These are phyloP conservation scores for Tretioscincus oriximinensis DNA, from an alignment of 2,113 vertebrate genomes.

Conservation along the genomic window DNA sequence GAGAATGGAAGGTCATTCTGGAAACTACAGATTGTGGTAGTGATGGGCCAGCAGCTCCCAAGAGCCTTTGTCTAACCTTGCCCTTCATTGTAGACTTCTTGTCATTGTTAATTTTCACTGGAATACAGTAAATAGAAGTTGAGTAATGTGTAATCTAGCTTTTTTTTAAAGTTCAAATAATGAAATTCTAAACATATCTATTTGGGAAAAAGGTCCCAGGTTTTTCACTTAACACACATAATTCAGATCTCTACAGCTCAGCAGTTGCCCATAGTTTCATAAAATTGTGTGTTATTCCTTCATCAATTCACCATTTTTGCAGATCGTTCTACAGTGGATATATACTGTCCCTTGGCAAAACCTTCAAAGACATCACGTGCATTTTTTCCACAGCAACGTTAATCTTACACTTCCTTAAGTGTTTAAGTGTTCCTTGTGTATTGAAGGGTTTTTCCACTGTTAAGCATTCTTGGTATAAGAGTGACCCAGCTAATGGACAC, in stretches of 20 bases:
- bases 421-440: background rate
- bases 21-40: too few species aligned
- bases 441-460: background rate
- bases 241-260: too few species aligned
- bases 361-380: background rate
- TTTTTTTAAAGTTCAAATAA: background rate
- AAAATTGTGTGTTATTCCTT: too few species aligned
- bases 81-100: too few species aligned
- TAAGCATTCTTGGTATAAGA: slow-evolving; percentile 5
- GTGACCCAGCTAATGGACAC: background rate
- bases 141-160: too few species aligned
- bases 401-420: background rate
- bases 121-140: too few species aligned
- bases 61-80: too few species aligned
- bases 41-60: too few species aligned
- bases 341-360: background rate
- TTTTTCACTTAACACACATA: background rate
- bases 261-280: too few species aligned
- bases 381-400: background rate
- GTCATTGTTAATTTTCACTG: too few species aligned
- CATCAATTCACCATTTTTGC: background rate
- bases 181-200: background rate
- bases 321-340: slow-evolving; percentile 13
- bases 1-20: too few species aligned
- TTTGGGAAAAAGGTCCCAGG: background rate